These are phyloP conservation scores for Smutsia temminckii DNA, from an alignment of 2,797 vertebrate species.

Conservation along the genomic window DNA sequence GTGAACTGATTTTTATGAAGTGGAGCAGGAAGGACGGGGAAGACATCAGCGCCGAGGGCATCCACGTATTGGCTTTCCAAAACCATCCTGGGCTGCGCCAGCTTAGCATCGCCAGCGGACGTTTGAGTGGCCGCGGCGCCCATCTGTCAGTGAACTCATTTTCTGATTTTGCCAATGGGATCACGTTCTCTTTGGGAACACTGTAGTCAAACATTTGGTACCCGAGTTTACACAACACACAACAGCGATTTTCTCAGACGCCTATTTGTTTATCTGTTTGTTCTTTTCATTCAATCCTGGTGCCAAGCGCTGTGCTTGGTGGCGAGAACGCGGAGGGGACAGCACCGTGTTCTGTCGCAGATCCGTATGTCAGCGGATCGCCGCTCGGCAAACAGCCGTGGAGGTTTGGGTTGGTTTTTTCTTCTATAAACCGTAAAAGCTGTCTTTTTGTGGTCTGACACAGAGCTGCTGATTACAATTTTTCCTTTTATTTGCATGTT, in stretches of 20 bases:
- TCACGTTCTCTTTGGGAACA: not conserved
- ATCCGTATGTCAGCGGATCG: not conserved
- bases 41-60: not conserved
- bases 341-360: not conserved
- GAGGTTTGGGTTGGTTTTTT: accelerated
- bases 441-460: not conserved
- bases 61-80: not conserved
- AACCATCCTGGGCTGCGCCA: not conserved
- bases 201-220: no score
- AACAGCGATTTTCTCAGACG: not conserved
- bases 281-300: not conserved
- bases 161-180: not conserved
- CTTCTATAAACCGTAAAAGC: not conserved
- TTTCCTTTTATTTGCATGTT: not conserved
- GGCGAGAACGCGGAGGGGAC: not conserved
- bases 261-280: not conserved
- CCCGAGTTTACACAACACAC: not conserved
- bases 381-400: not conserved
- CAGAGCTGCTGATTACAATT: not conserved
- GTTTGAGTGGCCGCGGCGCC: not conserved
- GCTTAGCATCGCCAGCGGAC: not conserved
- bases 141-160: not conserved
- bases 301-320: not conserved
- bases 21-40: not conserved
- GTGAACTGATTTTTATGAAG: not conserved